phyloP scores from a whole-genome alignment of 2,888 invertebrate genomes.

The Himalopsyche kuldschensis region DNA sequence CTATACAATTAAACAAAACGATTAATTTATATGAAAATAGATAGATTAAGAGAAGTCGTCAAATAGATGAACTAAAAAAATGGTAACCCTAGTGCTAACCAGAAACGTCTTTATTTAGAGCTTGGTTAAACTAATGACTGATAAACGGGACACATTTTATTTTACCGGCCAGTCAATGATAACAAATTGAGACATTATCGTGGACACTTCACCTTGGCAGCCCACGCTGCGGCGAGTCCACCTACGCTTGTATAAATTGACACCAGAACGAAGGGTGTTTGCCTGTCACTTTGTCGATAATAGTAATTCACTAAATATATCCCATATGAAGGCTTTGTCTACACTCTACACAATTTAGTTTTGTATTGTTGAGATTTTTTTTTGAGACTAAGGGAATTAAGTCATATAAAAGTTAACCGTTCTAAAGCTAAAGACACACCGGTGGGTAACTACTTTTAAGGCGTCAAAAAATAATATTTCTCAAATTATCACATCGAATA shows the following conservation, averaged over 20 bases:
- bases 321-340: background rate
- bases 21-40: no score
- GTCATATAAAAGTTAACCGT: no score
- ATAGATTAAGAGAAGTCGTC: no score
- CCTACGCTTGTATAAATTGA: background rate
- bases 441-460: no score
- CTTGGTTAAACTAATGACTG: background rate
- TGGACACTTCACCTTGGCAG: background rate
- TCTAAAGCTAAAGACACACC: no score
- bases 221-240: background rate
- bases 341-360: background rate
- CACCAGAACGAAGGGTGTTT: background rate
- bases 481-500: no score
- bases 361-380: background rate
- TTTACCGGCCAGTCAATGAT: constrained; percentile 9
- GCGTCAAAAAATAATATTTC: no score
- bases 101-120: background rate
- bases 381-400: no score
- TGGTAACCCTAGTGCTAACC: background rate
- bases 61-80: background rate
- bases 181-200: constrained; percentile 26
- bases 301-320: background rate
- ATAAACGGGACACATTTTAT: constrained; percentile 12
- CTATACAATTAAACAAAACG: no score
- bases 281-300: background rate